Evolutionary conservation across 2,888 invertebrate genomes (phyloP).

Genomic region (Ornithoptera alexandrae): DNA sequence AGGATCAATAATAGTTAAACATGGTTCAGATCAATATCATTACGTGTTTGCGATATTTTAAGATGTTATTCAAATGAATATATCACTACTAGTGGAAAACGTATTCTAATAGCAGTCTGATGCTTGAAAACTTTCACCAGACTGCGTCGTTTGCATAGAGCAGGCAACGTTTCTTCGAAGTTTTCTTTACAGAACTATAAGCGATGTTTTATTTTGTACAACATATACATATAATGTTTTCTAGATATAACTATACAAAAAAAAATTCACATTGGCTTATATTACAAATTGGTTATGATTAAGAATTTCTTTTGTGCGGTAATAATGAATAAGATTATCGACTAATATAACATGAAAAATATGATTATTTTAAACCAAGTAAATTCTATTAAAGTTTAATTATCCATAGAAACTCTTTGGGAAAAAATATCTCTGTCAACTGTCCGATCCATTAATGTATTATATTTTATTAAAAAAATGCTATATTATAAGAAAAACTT

Average conservation of each 20-base stretch:
- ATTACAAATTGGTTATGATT: neutral
- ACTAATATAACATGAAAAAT: neutral
- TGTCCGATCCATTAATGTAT: neutral
- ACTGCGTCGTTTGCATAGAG: slow-evolving; percentile 65
- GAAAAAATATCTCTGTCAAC: neutral
- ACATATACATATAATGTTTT: neutral
- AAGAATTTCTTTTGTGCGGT: neutral
- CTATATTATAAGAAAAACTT: slow-evolving; percentile 5
- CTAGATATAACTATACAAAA: neutral
- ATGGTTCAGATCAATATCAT: too few species aligned
- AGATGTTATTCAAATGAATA: slow-evolving; percentile 12
- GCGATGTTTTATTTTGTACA: slow-evolving; percentile 53
- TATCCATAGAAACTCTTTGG: neutral
- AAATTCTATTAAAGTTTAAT: neutral
- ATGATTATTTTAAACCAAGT: neutral
- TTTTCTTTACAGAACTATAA: slow-evolving; percentile 65
- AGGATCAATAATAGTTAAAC: too few species aligned
- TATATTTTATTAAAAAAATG: neutral
- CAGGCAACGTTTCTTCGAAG: slow-evolving; percentile 63
- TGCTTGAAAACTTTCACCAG: slow-evolving; percentile 57
- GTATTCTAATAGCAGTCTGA: slow-evolving; percentile 13
- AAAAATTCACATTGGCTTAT: too few species aligned
- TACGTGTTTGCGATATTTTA: too few species aligned
- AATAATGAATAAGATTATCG: neutral
- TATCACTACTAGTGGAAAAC: slow-evolving; percentile 11